phyloP scores from a whole-genome alignment of 2,113 vertebrate genomes.

The Gymnorhina tibicen region DNA sequence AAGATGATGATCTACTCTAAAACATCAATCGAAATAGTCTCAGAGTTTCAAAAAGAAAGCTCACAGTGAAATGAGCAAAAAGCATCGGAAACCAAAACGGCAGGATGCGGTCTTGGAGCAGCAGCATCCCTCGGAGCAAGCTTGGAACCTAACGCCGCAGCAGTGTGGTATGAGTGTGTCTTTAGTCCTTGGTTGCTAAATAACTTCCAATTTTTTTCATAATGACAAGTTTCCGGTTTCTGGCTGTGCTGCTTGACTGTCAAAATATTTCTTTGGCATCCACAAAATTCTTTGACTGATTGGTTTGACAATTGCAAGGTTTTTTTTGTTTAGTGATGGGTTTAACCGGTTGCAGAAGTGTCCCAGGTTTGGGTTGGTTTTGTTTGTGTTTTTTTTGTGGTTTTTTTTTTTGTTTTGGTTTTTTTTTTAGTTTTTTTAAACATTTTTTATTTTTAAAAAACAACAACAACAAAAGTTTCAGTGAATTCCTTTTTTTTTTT shows the following conservation, averaged over 20 bases:
- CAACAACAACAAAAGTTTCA: constrained; percentile 66
- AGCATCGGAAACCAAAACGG: constrained; percentile 60
- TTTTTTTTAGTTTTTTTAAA: not conserved
- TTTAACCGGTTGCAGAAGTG: constrained; percentile 74
- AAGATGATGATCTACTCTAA: constrained; percentile 48
- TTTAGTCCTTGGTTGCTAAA: constrained; percentile 63
- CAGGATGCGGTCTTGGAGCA: constrained; percentile 25
- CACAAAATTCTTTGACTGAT: constrained; percentile 72
- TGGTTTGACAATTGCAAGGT: constrained; percentile 71
- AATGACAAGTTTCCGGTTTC: constrained; percentile 69
- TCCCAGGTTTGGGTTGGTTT: constrained; percentile 65
- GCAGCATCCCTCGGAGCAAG: constrained; percentile 59
- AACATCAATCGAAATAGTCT: constrained; percentile 29
- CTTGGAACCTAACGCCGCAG: constrained; percentile 54
- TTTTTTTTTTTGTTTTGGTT: not conserved
- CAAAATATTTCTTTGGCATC: constrained; percentile 83
- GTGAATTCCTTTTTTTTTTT: constrained; percentile 70
- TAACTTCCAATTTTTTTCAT: constrained; percentile 47
- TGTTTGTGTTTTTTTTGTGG: not conserved
- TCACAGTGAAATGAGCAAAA: constrained; percentile 67
- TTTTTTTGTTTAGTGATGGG: constrained; percentile 67
- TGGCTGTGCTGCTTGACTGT: constrained; percentile 79
- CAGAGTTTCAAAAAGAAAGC: constrained; percentile 58
- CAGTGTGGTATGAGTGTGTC: constrained; percentile 46
- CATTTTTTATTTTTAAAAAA: constrained; percentile 63